Evolutionary conservation across 2,113 vertebrate genomes (phyloP), one percentile per base, ranked within the genome.

Genomic region (Centropus unirufus): DNA sequence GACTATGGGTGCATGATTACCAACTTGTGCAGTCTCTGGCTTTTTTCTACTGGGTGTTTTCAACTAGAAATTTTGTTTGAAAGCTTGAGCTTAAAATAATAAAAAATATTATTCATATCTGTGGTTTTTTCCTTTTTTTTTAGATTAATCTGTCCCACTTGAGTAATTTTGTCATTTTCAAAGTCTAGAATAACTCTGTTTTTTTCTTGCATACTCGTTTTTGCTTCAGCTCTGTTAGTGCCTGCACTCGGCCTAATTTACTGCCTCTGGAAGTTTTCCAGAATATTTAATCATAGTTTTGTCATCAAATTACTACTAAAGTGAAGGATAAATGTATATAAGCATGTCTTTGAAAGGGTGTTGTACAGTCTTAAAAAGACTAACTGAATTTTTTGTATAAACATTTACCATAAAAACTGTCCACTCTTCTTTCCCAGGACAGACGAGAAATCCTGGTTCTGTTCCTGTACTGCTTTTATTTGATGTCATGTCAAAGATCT

Each of bases 401-500:
- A 34, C 23, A 3, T 68, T 79, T 91, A 39, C 23, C 14, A 36
- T 7, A 30, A 36, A 36, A 24, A 40, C 44, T 46, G 8, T 55
- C 27, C 17, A 12, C 11, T 67, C 3, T 55, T 86, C 19, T 93
- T 95, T 67, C 62, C 11, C 36, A 76, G 44, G 24, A 44, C 12
- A 62, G 19, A 19, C 42, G 17, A 74, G 57, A 70, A 91, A 52
- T 82, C 29, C 14, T 51, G 4, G 13, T 66, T 4, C 24, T 81
- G 5, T 72, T 72, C 44, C 26, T 89, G 42, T 46, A 22, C 74
- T 0, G 0, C 29, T 69, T 93, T 70, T n/a, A 8, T 59, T 70
- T 52, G 51, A 12, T 52, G 5, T 44, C 0, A 0, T 6, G 5
- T 61, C 57, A 1, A 40, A 93, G 51, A 51, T 19, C 9, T 52